Conservation (phyloP, 2,797 vertebrate species). For the Myotis pilosus region DNA sequence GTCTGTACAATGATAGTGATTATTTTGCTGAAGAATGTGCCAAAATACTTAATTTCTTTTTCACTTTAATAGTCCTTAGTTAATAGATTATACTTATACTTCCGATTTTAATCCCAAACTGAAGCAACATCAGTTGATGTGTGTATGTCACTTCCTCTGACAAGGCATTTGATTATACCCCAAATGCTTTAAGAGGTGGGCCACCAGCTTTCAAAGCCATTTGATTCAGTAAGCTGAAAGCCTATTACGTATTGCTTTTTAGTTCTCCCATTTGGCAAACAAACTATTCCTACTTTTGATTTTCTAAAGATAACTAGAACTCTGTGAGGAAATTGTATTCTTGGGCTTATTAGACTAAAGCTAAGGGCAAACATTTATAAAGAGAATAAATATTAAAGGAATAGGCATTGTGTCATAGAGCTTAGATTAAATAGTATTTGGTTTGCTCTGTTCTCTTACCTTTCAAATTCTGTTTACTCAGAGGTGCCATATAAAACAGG, state of each 20-base stretch:
- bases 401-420: constrained; percentile 17
- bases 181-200: not conserved
- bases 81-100: not conserved
- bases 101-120: not conserved
- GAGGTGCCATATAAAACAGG: constrained; percentile 33
- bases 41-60: not conserved
- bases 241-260: not conserved
- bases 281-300: constrained; percentile 52
- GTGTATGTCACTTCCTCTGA: not conserved
- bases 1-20: not conserved
- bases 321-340: constrained; percentile 59
- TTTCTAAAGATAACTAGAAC: constrained; percentile 59
- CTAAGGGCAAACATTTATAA: constrained; percentile 68
- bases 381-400: constrained; percentile 67
- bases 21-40: not conserved
- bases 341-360: constrained; percentile 62
- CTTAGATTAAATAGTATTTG: constrained; percentile 57
- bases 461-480: constrained; percentile 59
- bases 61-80: not conserved
- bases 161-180: not conserved
- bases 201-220: not conserved
- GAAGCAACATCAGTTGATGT: not conserved
- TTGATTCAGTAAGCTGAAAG: not conserved
- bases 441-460: constrained; percentile 68
- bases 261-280: constrained; percentile 1